A percentile compares a stretch with the other conserved stretches of the same genome.
Conservation (phyloP, 2,113 vertebrate genomes). For the Lucifuga dentata region DNA sequence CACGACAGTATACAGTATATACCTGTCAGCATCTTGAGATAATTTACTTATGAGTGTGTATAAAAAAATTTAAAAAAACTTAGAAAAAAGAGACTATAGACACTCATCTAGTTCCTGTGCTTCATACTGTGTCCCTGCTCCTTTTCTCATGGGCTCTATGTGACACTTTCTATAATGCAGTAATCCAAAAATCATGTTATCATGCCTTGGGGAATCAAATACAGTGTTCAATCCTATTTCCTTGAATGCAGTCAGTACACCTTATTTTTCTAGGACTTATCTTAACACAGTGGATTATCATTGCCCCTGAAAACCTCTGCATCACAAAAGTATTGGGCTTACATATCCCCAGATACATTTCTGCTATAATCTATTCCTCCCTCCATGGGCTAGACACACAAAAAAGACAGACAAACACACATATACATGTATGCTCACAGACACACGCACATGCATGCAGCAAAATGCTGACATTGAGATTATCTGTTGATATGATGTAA, state of each 20-base stretch:
- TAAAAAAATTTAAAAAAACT: too few relatives aligned
- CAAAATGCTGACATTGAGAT: constrained; percentile 56
- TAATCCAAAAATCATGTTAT: constrained; percentile 82
- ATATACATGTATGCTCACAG: constrained; percentile 13
- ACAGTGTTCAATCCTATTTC: constrained; percentile 75
- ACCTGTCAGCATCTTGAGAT: neutral
- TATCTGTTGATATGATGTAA: constrained; percentile 44
- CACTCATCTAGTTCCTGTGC: constrained; percentile 16
- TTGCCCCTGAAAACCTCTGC: constrained; percentile 57
- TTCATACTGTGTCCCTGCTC: constrained; percentile 49
- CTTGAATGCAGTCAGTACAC: constrained; percentile 60
- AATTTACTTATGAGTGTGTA: too few relatives aligned
- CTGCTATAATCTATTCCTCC: constrained; percentile 59
- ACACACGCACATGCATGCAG: constrained; percentile 32
- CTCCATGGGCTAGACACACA: constrained; percentile 31
- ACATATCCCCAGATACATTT: constrained; percentile 60
- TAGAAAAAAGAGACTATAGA: constrained; percentile 16
- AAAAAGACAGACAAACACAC: constrained; percentile 13
- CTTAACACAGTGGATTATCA: constrained; percentile 78
- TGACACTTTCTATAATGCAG: constrained; percentile 76
- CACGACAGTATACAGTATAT: too few relatives aligned
- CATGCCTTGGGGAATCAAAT: constrained; percentile 68
- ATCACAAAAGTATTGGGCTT: constrained; percentile 44
- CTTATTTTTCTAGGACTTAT: constrained; percentile 66
- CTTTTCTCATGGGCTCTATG: constrained; percentile 57